These are phyloP conservation scores for Drosophila virilis DNA, from an alignment of 1,140 invertebrate genomes.

Conservation along the genomic window DNA sequence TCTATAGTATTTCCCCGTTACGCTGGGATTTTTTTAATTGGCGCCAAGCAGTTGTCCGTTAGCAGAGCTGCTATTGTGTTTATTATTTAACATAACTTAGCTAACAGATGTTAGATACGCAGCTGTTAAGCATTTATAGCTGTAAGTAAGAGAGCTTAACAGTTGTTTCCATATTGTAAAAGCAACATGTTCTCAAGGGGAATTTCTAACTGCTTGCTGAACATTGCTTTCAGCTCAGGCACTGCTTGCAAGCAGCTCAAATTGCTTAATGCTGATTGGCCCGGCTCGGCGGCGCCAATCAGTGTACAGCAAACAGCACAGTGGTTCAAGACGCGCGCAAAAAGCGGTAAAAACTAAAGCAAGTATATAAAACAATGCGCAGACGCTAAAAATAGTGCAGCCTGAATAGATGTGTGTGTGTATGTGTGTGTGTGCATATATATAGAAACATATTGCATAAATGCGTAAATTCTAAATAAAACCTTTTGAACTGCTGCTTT, in stretches of 20 bases:
- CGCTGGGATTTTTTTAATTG: no score
- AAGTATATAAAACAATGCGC: slow-evolving; percentile 14
- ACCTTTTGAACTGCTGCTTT: slow-evolving; percentile 2
- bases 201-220: background rate
- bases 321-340: background rate
- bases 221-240: background rate
- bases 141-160: background rate
- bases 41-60: no score
- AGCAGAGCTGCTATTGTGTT: no score
- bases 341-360: background rate
- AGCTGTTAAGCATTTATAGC: background rate
- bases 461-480: slow-evolving; percentile 2
- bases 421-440: background rate
- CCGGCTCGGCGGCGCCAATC: background rate
- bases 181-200: no score
- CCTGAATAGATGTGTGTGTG: background rate
- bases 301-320: background rate
- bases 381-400: background rate
- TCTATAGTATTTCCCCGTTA: background rate
- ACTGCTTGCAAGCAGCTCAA: slow-evolving; percentile 9
- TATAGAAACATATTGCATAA: background rate
- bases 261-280: background rate
- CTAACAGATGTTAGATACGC: background rate
- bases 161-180: no score
- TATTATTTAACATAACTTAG: background rate